phyloP scores from a whole-genome alignment of 2,888 invertebrate species.

The Cephus rjabovi region DNA sequence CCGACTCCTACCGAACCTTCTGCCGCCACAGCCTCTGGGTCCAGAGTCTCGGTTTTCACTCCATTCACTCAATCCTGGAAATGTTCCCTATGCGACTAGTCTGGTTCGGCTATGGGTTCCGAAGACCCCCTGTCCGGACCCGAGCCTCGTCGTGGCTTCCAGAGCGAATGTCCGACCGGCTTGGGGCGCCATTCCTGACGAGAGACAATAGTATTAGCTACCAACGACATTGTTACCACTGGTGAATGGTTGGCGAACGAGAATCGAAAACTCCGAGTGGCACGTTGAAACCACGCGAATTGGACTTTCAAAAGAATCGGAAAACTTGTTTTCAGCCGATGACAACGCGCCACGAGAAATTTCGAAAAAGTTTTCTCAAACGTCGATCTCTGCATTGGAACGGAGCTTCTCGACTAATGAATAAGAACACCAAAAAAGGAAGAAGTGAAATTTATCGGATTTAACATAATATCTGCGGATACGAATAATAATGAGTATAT shows the following conservation, averaged over 20 bases:
- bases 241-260: slow-evolving; percentile 12
- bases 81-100: slow-evolving; percentile 9
- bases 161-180: not conserved
- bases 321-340: slow-evolving; percentile 1
- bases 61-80: slow-evolving; percentile 15
- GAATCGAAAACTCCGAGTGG: slow-evolving; percentile 7
- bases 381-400: not conserved
- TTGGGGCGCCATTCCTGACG: not conserved
- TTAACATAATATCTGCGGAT: not conserved
- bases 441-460: not conserved
- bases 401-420: not conserved
- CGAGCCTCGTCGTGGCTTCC: not conserved
- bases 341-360: not conserved
- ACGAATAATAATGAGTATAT: not conserved
- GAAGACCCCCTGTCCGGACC: not conserved
- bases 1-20: slow-evolving; percentile 4
- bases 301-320: slow-evolving; percentile 1
- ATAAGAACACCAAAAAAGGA: not conserved
- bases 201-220: slow-evolving; percentile 12
- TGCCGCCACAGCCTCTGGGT: not conserved
- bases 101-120: not conserved
- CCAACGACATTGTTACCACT: slow-evolving; percentile 12
- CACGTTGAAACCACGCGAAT: not conserved
- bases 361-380: not conserved
- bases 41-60: not conserved